A percentile compares a stretch with the other conserved stretches of the same genome.
These are phyloP conservation scores for Xenentodon cancila DNA, from an alignment of 2,797 vertebrate genomes.

Conservation along the genomic window DNA sequence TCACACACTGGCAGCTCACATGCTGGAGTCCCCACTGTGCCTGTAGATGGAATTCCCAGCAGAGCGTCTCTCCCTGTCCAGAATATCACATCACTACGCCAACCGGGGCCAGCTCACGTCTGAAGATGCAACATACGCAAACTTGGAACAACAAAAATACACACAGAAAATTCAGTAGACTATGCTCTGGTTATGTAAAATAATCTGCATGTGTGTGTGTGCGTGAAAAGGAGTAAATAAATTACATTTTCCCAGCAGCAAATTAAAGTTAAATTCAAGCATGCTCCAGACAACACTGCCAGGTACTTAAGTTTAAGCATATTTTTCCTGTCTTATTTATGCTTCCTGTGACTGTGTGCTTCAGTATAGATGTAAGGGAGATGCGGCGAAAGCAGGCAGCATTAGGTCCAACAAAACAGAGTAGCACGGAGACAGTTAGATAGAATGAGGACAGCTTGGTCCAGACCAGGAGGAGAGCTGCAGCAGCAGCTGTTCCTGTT, in stretches of 20 bases:
- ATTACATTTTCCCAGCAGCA: background rate
- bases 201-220: background rate
- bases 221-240: background rate
- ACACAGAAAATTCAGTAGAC: background rate
- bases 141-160: constrained; percentile 35
- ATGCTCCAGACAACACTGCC: too few relatives aligned
- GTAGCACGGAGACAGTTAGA: constrained; percentile 52
- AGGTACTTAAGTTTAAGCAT: constrained; percentile 6
- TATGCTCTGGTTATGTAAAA: background rate
- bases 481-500: constrained; percentile 71
- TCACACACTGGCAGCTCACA: constrained; percentile 67
- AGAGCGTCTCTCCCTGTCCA: constrained; percentile 57
- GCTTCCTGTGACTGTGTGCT: constrained; percentile 8
- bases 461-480: constrained; percentile 44
- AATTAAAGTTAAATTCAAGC: background rate
- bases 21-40: constrained; percentile 63
- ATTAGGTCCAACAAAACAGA: constrained; percentile 33
- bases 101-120: constrained; percentile 68
- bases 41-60: constrained; percentile 63
- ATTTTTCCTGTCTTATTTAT: constrained; percentile 4
- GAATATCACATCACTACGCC: constrained; percentile 75
- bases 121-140: constrained; percentile 53
- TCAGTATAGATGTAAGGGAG: constrained; percentile 17
- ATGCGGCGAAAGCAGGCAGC: constrained; percentile 14
- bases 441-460: constrained; percentile 71